A percentile compares a stretch with the other conserved stretches of the same genome.
Evolutionary conservation across 2,797 vertebrate genomes (phyloP).

Genomic region (Gastrophryne carolinensis): DNA sequence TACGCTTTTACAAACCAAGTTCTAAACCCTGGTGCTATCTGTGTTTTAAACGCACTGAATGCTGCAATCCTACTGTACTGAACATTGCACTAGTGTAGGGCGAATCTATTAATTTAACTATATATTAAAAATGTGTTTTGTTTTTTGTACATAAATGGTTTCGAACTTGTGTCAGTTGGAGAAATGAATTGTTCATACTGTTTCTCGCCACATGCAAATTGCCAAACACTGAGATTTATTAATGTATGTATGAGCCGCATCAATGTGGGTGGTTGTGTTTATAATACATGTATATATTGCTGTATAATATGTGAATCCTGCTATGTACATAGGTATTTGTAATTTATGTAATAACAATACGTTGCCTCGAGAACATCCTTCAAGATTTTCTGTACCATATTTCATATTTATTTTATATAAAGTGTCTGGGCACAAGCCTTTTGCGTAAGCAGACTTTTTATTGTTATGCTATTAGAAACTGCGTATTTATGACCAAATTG

Average conservation of each 20-base stretch:
- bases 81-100: constrained; percentile 66
- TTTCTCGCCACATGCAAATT: neutral
- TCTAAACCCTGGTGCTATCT: constrained; percentile 27
- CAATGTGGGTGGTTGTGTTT: constrained; percentile 7
- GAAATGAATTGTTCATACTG: neutral
- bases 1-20: constrained; percentile 57
- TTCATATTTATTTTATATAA: neutral
- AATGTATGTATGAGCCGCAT: constrained; percentile 2
- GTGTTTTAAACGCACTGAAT: neutral
- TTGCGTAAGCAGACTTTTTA: constrained; percentile 1
- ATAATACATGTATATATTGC: constrained; percentile 14
- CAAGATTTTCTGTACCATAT: neutral
- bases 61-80: constrained; percentile 32
- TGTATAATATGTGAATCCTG: constrained; percentile 21
- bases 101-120: constrained; percentile 57
- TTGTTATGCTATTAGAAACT: neutral
- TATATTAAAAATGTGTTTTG: constrained; percentile 16
- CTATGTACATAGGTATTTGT: constrained; percentile 8
- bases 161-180: neutral
- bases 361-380: neutral
- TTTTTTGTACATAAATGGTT: constrained; percentile 32
- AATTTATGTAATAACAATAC: neutral
- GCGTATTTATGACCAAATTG: neutral
- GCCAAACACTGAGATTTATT: constrained; percentile 23
- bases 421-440: neutral